Evolutionary conservation across 2,113 vertebrate genomes (phyloP), one percentile per base, ranked within the genome.

Genomic region (Poecilia latipinna): DNA sequence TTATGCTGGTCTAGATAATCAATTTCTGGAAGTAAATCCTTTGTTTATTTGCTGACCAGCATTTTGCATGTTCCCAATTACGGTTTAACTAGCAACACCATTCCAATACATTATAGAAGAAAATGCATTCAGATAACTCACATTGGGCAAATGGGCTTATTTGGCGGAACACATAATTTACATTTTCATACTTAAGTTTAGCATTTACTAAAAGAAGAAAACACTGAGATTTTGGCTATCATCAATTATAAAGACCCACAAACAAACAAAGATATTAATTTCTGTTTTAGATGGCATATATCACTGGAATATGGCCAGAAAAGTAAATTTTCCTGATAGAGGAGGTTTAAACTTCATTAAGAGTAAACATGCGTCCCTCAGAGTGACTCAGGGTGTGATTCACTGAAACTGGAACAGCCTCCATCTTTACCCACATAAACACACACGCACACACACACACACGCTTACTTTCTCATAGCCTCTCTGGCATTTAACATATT

Each of bases 371-470:
- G 82, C 68, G 1, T 79, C 74, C 75, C 75, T 66, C 17, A 22
- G 71, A 82, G 75, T 92, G 91, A 93, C 79, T 93, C 82, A 90
- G 84, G 81, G 74, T 75, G 82, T 93, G 93, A 94, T 86, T 94
- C 93, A 94, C 70, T 82, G 76, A 77, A 76, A 83, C 78, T 85
- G 82, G 77, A 74, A 71, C 62, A 67, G 54, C 77, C 77, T 79
- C 78, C 76, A 11, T 67, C 75, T 66, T 81, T 64, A 81, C 67
- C 80, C 74, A 79, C 77, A 74, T 61, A 82, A 78, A 66, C 29
- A 24, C 61, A 57, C 66, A 74, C 61, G 82, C 83, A 68, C 70
- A 66, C 44, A 24, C 19, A 51, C 32, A 17, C 54, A 54, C 69
- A 82, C 81, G 72, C 61, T 80, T 82, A 67, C 44, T 48, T 39